Percentiles rank a stretch among this genome's conserved stretches.
These are phyloP conservation scores for Neoniphon sammara DNA, from an alignment of 2,797 vertebrate species.

Conservation along the genomic window DNA sequence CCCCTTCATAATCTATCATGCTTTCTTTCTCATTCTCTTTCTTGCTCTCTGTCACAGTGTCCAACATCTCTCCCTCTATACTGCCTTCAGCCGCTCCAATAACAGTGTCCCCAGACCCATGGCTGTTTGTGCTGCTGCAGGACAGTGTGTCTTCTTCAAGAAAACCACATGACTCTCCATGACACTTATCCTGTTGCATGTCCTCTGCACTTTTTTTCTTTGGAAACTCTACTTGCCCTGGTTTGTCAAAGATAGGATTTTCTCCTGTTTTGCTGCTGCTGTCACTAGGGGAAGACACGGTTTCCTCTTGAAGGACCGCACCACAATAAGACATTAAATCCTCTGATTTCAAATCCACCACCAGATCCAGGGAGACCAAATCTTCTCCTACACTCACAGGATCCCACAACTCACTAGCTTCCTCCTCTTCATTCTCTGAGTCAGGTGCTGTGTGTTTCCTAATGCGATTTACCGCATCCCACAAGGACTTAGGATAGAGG, in stretches of 20 bases:
- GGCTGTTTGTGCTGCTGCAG: constrained; percentile 79
- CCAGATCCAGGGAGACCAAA: constrained; percentile 4
- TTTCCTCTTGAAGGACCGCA: neutral
- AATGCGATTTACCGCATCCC: constrained; percentile 90
- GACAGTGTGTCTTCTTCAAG: constrained; percentile 75
- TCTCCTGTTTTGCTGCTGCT: neutral
- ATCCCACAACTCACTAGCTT: constrained; percentile 75
- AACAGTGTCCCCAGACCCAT: constrained; percentile 76
- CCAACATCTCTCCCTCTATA: constrained; percentile 10
- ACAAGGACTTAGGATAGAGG: constrained; percentile 80
- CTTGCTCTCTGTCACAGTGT: constrained; percentile 21
- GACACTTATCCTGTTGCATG: constrained; percentile 17
- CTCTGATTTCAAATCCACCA: neutral
- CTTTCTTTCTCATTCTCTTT: neutral
- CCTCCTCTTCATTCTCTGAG: constrained; percentile 91
- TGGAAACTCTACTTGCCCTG: constrained; percentile 22
- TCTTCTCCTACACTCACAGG: constrained; percentile 53
- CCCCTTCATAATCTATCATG: neutral
- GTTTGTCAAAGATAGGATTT: constrained; percentile 18
- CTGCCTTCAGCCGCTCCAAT: constrained; percentile 65
- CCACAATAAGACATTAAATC: neutral
- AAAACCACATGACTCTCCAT: constrained; percentile 18
- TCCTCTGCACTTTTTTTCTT: constrained; percentile 14
- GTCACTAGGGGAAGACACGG: neutral
- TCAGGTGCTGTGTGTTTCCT: constrained; percentile 94